Evolutionary conservation across 2,113 vertebrate species (phyloP).

Genomic region (Aegithalos caudatus): DNA sequence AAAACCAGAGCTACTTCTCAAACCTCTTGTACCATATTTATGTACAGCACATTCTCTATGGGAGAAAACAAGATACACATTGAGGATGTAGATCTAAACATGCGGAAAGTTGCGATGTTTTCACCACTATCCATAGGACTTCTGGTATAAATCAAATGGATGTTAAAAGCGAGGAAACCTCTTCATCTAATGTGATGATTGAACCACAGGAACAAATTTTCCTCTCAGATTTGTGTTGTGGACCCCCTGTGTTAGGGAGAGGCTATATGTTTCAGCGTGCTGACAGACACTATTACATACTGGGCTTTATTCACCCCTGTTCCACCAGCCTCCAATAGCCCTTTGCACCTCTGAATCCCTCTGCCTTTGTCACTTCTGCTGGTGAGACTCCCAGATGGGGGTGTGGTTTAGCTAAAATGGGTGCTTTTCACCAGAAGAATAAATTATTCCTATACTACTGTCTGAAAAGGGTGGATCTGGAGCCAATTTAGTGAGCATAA

Average conservation of each 20-base stretch:
- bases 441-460: conserved; percentile 58
- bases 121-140: not conserved
- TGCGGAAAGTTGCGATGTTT: not conserved
- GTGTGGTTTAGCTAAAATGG: conserved; percentile 41
- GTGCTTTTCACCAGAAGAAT: conserved; percentile 60
- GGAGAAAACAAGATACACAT: not conserved
- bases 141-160: conserved; percentile 4
- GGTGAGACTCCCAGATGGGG: not conserved
- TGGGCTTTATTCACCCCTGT: not conserved
- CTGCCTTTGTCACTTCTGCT: conserved; percentile 40
- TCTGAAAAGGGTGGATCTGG: conserved; percentile 50
- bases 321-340: not conserved
- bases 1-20: not conserved
- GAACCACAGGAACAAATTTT: conserved; percentile 21
- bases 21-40: not conserved
- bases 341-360: not conserved
- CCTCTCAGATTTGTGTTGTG: not conserved
- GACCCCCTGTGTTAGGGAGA: conserved; percentile 26
- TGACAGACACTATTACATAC: conserved; percentile 15
- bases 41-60: not conserved
- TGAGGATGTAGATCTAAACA: not conserved
- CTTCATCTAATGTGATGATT: conserved; percentile 1
- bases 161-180: not conserved
- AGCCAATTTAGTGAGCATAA: conserved; percentile 61
- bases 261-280: not conserved